A percentile compares a stretch with the other conserved stretches of the same genome.
These are phyloP conservation scores for Karalla daura DNA, from an alignment of 2,797 vertebrate genomes.

Conservation along the genomic window DNA sequence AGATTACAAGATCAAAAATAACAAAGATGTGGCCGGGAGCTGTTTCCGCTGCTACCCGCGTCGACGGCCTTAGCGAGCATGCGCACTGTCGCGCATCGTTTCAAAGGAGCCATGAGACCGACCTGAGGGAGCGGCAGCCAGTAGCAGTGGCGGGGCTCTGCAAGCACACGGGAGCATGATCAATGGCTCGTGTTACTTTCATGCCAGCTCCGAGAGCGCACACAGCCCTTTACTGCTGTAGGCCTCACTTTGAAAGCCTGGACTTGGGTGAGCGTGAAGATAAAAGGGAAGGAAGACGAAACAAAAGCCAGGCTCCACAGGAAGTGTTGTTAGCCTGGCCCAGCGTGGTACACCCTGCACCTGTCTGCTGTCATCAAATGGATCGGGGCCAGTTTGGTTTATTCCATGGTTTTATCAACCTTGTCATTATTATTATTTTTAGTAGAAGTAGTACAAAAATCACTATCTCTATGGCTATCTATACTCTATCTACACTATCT, in stretches of 20 bases:
- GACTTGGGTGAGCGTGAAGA: slow-evolving; percentile 37
- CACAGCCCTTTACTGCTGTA: slow-evolving; percentile 41
- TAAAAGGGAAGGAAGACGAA: slow-evolving; percentile 26
- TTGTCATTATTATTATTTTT: not conserved
- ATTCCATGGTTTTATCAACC: not conserved
- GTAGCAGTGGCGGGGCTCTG: slow-evolving; percentile 29
- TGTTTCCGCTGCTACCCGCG: slow-evolving; percentile 21
- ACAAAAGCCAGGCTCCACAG: slow-evolving; percentile 11
- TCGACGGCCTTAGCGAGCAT: not conserved
- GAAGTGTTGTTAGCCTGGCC: slow-evolving; percentile 1
- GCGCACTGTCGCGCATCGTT: slow-evolving; percentile 19
- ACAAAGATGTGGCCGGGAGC: not conserved
- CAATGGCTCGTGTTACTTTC: slow-evolving; percentile 60
- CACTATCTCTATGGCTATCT: too few species aligned
- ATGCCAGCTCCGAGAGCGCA: slow-evolving; percentile 40
- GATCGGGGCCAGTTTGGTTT: not conserved
- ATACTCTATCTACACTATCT: too few species aligned
- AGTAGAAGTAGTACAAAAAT: too few species aligned
- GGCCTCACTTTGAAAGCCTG: slow-evolving; percentile 58
- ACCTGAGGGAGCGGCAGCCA: slow-evolving; percentile 41
- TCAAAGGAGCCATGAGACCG: slow-evolving; percentile 39
- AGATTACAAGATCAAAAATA: slow-evolving; percentile 25
- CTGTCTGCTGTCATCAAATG: not conserved
- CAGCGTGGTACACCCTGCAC: not conserved
- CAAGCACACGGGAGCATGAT: slow-evolving; percentile 50